Evolutionary conservation across 1,140 invertebrate genomes (phyloP).

Genomic region (Bombus sibiricus): DNA sequence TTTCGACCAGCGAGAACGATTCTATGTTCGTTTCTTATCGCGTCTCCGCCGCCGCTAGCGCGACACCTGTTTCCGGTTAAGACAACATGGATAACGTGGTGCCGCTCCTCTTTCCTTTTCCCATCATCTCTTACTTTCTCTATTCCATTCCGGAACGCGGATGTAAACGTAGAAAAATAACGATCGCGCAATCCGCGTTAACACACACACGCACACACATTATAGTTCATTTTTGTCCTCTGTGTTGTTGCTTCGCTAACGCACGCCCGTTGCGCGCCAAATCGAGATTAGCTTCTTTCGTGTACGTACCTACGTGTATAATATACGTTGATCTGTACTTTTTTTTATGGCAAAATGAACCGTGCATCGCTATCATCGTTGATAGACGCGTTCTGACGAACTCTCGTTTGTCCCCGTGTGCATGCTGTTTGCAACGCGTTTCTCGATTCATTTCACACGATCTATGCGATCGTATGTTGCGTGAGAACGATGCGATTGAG

Average conservation of each 20-base stretch:
- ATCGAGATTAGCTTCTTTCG: constrained; percentile 45
- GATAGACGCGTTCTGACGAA: constrained; percentile 19
- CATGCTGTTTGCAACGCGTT: not conserved
- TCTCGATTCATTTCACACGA: constrained; percentile 8
- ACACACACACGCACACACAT: constrained; percentile 31
- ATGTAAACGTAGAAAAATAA: constrained; percentile 69
- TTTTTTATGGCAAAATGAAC: constrained; percentile 17
- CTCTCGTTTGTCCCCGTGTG: not conserved
- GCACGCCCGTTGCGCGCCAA: constrained; percentile 41
- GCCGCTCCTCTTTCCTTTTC: constrained; percentile 1
- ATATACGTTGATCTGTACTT: constrained; percentile 29
- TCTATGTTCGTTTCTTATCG: not conserved
- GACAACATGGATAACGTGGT: not conserved
- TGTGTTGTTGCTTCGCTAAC: not conserved
- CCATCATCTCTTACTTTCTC: not conserved
- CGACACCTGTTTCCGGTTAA: not conserved
- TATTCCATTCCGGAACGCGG: constrained; percentile 44
- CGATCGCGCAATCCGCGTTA: constrained; percentile 60
- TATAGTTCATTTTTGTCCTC: constrained; percentile 7
- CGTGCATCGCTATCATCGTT: not conserved
- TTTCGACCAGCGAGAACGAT: constrained; percentile 68
- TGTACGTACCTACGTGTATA: constrained; percentile 1
- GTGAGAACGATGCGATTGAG: constrained; percentile 54
- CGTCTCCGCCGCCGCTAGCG: too few relatives aligned
- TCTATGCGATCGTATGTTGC: constrained; percentile 37